phyloP scores from a whole-genome alignment of 2,797 vertebrate species.

The Helarctos malayanus region DNA sequence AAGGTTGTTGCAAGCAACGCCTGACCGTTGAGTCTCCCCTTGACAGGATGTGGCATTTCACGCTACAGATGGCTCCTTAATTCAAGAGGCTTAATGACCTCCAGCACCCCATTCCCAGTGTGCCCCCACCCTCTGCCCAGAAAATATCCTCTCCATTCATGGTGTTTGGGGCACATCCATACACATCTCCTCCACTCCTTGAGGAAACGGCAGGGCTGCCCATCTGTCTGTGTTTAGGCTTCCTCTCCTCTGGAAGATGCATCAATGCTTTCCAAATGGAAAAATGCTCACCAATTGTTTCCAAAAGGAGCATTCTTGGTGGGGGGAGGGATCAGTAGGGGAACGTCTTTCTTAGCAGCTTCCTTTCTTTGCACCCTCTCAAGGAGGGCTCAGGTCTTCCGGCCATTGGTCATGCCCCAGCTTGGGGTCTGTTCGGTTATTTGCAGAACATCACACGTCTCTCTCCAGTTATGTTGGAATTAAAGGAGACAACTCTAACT shows the following conservation, averaged over 20 bases:
- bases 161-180: not conserved
- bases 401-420: not conserved
- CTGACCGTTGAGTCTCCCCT: not conserved
- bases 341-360: not conserved
- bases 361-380: not conserved
- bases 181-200: not conserved
- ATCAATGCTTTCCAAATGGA: constrained; percentile 13
- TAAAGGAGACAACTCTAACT: not conserved
- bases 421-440: not conserved
- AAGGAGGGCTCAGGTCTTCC: not conserved
- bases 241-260: not conserved
- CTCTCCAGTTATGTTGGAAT: not conserved
- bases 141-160: not conserved
- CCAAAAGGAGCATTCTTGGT: not conserved
- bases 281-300: not conserved
- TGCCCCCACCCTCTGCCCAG: not conserved
- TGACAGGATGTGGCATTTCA: not conserved
- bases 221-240: not conserved
- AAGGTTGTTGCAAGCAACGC: not conserved
- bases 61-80: not conserved
- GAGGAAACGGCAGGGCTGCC: not conserved
- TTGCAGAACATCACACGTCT: not conserved
- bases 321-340: too few species aligned
- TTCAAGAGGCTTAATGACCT: not conserved
- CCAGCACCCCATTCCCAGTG: not conserved